These are phyloP conservation scores for Buathra laborator DNA, from an alignment of 2,888 invertebrate species.

Conservation along the genomic window DNA sequence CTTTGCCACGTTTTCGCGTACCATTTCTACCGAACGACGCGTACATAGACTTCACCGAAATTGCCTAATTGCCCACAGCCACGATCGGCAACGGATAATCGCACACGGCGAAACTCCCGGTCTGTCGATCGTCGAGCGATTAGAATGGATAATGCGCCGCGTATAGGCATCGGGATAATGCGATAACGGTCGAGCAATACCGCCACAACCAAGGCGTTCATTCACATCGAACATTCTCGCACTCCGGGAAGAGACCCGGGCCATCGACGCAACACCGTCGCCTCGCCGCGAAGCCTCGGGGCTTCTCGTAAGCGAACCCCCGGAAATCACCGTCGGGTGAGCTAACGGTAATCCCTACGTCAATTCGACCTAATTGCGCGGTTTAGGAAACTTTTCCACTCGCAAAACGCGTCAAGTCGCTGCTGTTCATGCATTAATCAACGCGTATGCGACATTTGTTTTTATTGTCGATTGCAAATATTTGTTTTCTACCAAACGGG, in stretches of 20 bases:
- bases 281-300: slow-evolving; percentile 66
- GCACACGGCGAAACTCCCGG: not conserved
- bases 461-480: not conserved
- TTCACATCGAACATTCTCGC: slow-evolving; percentile 44
- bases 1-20: not conserved
- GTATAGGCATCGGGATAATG: slow-evolving; percentile 13
- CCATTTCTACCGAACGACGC: not conserved
- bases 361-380: slow-evolving; percentile 76
- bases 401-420: slow-evolving; percentile 46
- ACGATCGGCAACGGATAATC: slow-evolving; percentile 16
- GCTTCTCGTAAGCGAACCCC: slow-evolving; percentile 67
- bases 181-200: slow-evolving; percentile 55
- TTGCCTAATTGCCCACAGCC: slow-evolving; percentile 26
- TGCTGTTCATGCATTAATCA: slow-evolving; percentile 8
- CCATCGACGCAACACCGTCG: slow-evolving; percentile 48
- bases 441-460: not conserved
- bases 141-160: slow-evolving; percentile 41
- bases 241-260: not conserved
- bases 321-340: slow-evolving; percentile 66
- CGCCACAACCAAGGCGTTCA: slow-evolving; percentile 29
- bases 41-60: not conserved
- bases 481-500: no score
- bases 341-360: slow-evolving; percentile 76
- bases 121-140: slow-evolving; percentile 5
- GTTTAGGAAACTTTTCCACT: slow-evolving; percentile 79